phyloP scores from a whole-genome alignment of 2,888 invertebrate genomes.

The Eudasyphora cyanicolor region DNA sequence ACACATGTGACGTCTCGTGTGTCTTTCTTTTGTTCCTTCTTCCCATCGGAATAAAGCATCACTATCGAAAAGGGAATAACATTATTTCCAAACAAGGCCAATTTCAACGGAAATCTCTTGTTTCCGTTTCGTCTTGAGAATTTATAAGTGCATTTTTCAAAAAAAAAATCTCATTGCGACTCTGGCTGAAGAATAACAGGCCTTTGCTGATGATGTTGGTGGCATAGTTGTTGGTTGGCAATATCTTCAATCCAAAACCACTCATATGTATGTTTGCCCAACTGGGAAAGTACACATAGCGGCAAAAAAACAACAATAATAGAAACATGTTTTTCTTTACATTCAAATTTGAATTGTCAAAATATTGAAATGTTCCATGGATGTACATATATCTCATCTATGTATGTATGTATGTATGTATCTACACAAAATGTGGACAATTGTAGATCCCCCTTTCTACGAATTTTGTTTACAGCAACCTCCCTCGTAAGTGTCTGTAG shows the following conservation, averaged over 20 bases:
- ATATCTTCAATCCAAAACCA: neutral
- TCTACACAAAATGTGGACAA: neutral
- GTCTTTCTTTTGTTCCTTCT: neutral
- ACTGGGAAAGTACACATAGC: neutral
- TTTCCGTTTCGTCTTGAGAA: conserved; percentile 56
- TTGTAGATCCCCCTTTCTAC: neutral
- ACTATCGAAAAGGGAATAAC: neutral
- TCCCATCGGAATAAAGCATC: neutral
- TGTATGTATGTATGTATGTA: no score
- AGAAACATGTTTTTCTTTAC: neutral
- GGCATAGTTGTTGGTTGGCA: neutral
- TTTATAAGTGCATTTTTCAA: conserved; percentile 42
- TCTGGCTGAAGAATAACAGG: no score
- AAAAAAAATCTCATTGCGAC: neutral
- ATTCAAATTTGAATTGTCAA: conserved; percentile 29
- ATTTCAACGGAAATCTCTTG: conserved; percentile 54
- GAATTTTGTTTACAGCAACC: neutral
- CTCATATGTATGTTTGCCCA: neutral
- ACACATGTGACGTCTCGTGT: neutral
- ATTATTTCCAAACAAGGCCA: neutral
- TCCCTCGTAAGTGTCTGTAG: neutral
- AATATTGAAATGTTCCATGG: conserved; percentile 51
- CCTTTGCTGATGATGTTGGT: no score
- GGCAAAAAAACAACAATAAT: neutral
- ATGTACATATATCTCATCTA: no score